Evolutionary conservation across 2,888 invertebrate species (phyloP), one percentile per base, ranked within the genome.

Genomic region (Papilio protenor): DNA sequence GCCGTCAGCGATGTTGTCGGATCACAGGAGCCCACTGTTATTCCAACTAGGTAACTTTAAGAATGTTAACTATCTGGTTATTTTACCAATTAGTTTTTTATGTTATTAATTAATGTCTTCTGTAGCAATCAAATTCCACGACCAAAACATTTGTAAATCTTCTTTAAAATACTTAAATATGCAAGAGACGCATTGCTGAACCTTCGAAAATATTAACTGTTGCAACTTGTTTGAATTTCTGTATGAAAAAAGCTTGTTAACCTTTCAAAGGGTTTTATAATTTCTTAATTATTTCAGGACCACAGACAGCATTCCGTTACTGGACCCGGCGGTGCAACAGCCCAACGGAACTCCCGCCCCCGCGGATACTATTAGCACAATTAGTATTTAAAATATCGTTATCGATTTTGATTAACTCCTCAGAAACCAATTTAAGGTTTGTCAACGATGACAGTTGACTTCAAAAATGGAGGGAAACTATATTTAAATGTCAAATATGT

Each of bases 361-460:
- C 0, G 92, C 91, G 0, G 94, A 94, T 79, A 92, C 94, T 0
- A 95, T 95, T 78, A 95, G 95, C 86, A 95, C 95, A 1, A 95
- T 95, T 80, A 95, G 94, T 79, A 95, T 94, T 83, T 95, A 92
- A 91, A 84, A 45, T n/a, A 73, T 75, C 73, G 61, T 47, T 76
- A 33, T 70, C 57, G 70, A 73, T 77, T 76, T 75, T 78, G 78
- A 77, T 79, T 73, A 73, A 71, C 66, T 55, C 59, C 69, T 78
- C 40, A 64, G 16, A 49, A 40, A 70, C 72, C 33, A 72, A 40
- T 72, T 18, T 4, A 55, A 64, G 49, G 72, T 61, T 64, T 49
- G 40, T 52, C 72, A 72, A 64, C 40, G 23, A 49, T 18, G 52
- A 71, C 66, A 66, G 66, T 18, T 66, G 33, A 52, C n/a, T 72